These are phyloP conservation scores for Monopterus albus DNA, from an alignment of 2,113 vertebrate species.

Conservation along the genomic window DNA sequence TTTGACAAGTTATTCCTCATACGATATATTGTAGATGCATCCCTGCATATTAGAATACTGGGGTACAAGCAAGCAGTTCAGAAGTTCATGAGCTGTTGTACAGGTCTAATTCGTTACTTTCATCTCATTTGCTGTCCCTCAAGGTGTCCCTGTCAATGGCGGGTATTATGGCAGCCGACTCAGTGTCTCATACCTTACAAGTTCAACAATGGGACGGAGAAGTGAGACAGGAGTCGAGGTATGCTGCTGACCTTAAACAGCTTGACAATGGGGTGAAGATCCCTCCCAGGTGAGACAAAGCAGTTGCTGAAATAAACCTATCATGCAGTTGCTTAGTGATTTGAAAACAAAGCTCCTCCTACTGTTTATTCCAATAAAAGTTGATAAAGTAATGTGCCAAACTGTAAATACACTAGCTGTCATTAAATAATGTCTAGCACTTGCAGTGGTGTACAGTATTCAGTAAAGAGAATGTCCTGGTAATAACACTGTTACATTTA, in stretches of 20 bases:
- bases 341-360: neutral
- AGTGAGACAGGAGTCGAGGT: conserved; percentile 93
- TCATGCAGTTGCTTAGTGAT: neutral
- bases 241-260: conserved; percentile 92
- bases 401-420: neutral
- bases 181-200: conserved; percentile 93
- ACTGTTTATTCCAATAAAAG: neutral
- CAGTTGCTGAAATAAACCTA: neutral
- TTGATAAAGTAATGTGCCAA: neutral
- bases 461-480: neutral
- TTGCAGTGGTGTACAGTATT: neutral
- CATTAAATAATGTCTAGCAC: neutral
- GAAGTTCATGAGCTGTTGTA: neutral
- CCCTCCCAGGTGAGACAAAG: conserved; percentile 90
- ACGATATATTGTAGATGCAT: neutral
- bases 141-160: conserved; percentile 93
- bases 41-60: neutral
- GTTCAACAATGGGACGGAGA: conserved; percentile 98
- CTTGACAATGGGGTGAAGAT: conserved; percentile 94
- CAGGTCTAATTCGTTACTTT: conserved; percentile 11
- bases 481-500: neutral
- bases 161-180: conserved; percentile 93
- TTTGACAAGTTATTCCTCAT: neutral
- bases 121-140: neutral
- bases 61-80: neutral